Conservation (phyloP, 2,888 invertebrate species). For the Nipponacmea schrenckii region DNA sequence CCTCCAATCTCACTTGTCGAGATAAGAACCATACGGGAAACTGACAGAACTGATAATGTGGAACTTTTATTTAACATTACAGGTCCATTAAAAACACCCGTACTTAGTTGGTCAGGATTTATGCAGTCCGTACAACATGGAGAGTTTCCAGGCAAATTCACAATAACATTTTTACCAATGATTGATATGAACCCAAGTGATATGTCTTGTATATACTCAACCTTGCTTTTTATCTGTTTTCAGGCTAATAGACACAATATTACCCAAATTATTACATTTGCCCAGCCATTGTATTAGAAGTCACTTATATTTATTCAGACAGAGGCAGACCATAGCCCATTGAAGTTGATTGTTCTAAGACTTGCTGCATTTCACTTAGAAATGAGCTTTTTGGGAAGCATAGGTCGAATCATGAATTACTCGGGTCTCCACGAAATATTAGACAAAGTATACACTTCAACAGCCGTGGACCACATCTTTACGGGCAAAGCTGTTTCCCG, state of each 20-base stretch:
- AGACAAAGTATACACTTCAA: constrained; percentile 38
- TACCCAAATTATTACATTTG: constrained; percentile 38
- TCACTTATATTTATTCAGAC: constrained; percentile 23
- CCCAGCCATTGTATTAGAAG: constrained; percentile 41
- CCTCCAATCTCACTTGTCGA: neutral
- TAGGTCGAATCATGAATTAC: constrained; percentile 38
- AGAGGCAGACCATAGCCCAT: constrained; percentile 18
- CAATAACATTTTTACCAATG: constrained; percentile 29
- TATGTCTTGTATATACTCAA: constrained; percentile 32
- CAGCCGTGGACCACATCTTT: constrained; percentile 41
- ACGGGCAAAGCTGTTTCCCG: constrained; percentile 36
- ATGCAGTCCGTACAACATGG: constrained; percentile 35
- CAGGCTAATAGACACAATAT: constrained; percentile 13
- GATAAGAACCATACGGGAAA: neutral
- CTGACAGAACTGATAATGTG: neutral
- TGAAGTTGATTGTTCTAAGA: constrained; percentile 25
- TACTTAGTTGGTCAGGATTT: constrained; percentile 36
- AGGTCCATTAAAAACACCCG: constrained; percentile 21
- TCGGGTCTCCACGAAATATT: constrained; percentile 40
- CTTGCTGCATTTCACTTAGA: constrained; percentile 31
- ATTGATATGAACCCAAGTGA: constrained; percentile 33
- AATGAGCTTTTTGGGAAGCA: constrained; percentile 43
- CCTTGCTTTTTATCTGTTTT: constrained; percentile 24
- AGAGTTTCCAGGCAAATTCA: constrained; percentile 34
- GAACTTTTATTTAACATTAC: neutral